phyloP scores from a whole-genome alignment of 2,888 invertebrate species.

The Ochropacha duplaris region DNA sequence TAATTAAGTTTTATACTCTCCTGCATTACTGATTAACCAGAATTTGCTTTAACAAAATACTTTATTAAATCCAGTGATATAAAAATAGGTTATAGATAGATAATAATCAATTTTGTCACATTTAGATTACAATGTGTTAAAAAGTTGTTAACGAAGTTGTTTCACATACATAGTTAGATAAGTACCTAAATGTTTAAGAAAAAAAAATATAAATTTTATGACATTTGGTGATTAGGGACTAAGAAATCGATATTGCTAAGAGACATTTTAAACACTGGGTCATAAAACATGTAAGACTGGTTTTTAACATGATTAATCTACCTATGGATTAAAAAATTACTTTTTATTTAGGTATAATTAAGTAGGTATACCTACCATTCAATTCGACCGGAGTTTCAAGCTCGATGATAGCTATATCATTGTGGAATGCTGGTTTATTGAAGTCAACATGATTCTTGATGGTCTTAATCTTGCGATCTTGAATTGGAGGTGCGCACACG shows the following conservation, averaged over 20 bases:
- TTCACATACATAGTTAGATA: neutral
- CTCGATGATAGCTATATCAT: constrained; percentile 85
- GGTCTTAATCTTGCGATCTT: constrained; percentile 68
- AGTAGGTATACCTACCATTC: constrained; percentile 46
- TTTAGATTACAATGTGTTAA: neutral
- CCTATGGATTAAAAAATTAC: too few species aligned
- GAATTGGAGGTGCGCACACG: constrained; percentile 66
- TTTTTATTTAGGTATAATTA: too few species aligned
- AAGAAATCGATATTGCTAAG: too few species aligned
- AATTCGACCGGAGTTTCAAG: constrained; percentile 66
- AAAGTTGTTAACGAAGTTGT: neutral
- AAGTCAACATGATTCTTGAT: constrained; percentile 78
- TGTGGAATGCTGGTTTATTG: constrained; percentile 65
- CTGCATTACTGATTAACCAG: too few species aligned
- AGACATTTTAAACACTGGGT: too few species aligned
- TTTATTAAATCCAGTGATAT: neutral
- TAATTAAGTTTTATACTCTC: too few species aligned
- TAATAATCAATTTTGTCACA: too few species aligned
- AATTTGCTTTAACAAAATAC: neutral
- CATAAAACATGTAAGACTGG: too few species aligned
- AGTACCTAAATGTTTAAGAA: too few species aligned
- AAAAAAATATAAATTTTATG: too few species aligned
- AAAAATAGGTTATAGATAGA: neutral
- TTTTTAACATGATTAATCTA: neutral
- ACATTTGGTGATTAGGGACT: too few species aligned